phyloP scores from a whole-genome alignment of 2,797 vertebrate genomes.

The Vespertilio murinus region DNA sequence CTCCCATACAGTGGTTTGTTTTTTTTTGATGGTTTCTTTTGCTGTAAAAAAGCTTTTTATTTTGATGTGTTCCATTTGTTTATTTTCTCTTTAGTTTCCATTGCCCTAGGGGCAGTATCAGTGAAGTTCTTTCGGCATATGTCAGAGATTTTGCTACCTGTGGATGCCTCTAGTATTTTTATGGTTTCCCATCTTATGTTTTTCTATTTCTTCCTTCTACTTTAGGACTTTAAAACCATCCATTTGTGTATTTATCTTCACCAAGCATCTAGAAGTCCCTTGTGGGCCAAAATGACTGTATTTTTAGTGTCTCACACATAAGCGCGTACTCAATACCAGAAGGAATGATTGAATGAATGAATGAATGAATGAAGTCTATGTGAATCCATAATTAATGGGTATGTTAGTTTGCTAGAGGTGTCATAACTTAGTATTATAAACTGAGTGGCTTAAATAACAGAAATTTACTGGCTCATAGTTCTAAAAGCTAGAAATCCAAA shows the following conservation, averaged over 20 bases:
- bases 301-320: neutral
- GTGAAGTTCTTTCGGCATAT: too few species aligned
- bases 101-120: too few species aligned
- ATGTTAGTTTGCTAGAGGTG: neutral
- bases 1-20: too few species aligned
- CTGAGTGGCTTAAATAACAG: neutral
- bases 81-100: too few species aligned
- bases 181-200: too few species aligned
- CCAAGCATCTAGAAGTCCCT: neutral
- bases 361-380: neutral
- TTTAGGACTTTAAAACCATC: neutral
- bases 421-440: neutral
- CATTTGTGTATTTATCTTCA: neutral
- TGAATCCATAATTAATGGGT: neutral
- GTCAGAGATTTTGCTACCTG: too few species aligned
- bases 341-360: neutral
- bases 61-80: too few species aligned
- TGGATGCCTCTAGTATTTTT: too few species aligned
- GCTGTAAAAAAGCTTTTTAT: too few species aligned
- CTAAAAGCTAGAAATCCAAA: neutral
- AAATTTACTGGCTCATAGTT: neutral
- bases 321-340: neutral
- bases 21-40: too few species aligned
- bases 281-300: neutral
- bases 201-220: neutral